These are phyloP conservation scores for Cyprinus carpio DNA, from an alignment of 2,113 vertebrate species.

Conservation along the genomic window DNA sequence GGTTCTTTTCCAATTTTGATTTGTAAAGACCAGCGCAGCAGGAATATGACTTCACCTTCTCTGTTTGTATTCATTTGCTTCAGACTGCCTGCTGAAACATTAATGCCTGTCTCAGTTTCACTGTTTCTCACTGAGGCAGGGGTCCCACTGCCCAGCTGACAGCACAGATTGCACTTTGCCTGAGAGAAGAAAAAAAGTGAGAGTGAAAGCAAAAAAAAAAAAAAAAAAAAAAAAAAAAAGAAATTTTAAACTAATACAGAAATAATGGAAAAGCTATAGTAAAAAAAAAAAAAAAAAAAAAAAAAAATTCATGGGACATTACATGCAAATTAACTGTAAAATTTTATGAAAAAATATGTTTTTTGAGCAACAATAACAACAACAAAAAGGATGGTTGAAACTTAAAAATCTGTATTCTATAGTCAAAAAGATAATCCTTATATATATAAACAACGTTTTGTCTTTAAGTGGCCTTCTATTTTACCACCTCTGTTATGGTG, in stretches of 20 bases:
- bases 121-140: slow-evolving; percentile 26
- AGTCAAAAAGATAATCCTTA: background rate
- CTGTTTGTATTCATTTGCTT: slow-evolving; percentile 37
- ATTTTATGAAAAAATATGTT: background rate
- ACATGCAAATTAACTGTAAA: background rate
- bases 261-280: background rate
- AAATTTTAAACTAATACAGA: background rate
- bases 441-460: background rate
- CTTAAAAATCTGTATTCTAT: background rate
- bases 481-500: background rate
- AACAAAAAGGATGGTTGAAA: background rate
- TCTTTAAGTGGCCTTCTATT: background rate
- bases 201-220: too few species aligned
- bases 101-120: slow-evolving; percentile 35
- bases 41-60: slow-evolving; percentile 39
- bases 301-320: too few species aligned
- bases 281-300: too few species aligned
- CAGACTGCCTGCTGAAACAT: slow-evolving; percentile 45
- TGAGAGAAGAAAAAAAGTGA: background rate
- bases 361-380: background rate
- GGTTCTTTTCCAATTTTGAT: slow-evolving; percentile 39
- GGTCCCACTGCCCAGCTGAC: slow-evolving; percentile 35
- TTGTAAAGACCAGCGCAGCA: slow-evolving; percentile 11
- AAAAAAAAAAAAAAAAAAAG: too few species aligned
- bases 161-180: slow-evolving; percentile 38